These are phyloP conservation scores for Portevinia maculata DNA, from an alignment of 2,888 invertebrate genomes.

Conservation along the genomic window DNA sequence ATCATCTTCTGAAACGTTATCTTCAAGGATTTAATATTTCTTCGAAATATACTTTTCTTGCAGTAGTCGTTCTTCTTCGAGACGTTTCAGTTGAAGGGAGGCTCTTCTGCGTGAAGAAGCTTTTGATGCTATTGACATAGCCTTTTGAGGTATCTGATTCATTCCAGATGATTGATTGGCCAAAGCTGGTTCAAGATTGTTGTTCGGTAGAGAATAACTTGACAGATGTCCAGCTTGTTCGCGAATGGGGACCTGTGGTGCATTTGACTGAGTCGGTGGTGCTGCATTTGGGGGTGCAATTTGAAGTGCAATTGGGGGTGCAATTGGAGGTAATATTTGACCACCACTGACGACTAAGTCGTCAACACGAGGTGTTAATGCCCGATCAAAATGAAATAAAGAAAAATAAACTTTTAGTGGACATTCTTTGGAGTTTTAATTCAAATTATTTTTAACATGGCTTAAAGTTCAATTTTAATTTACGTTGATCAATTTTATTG, in stretches of 20 bases:
- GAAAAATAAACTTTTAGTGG: no score
- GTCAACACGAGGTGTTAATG: no score
- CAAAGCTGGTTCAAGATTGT: neutral
- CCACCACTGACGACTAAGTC: slow-evolving; percentile 21
- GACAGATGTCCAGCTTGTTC: neutral
- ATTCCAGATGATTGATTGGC: neutral
- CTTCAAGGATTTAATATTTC: slow-evolving; percentile 34
- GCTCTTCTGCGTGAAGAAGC: slow-evolving; percentile 9
- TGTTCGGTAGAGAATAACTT: neutral
- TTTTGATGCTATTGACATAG: slow-evolving; percentile 19
- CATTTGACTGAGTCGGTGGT: neutral
- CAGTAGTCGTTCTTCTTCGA: slow-evolving; percentile 24
- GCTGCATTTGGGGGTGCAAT: neutral
- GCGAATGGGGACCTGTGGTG: neutral
- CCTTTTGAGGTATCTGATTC: slow-evolving; percentile 6
- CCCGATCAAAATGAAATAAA: no score
- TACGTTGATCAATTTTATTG: no score
- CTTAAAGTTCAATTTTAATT: no score
- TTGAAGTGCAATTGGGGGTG: neutral
- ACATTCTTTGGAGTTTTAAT: no score
- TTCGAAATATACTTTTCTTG: slow-evolving; percentile 23
- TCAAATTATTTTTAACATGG: no score
- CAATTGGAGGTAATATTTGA: neutral
- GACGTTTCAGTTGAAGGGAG: no score
- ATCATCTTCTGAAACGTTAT: slow-evolving; percentile 4